phyloP scores from a whole-genome alignment of 2,888 invertebrate species.

The Tolmerus cingulatus region DNA sequence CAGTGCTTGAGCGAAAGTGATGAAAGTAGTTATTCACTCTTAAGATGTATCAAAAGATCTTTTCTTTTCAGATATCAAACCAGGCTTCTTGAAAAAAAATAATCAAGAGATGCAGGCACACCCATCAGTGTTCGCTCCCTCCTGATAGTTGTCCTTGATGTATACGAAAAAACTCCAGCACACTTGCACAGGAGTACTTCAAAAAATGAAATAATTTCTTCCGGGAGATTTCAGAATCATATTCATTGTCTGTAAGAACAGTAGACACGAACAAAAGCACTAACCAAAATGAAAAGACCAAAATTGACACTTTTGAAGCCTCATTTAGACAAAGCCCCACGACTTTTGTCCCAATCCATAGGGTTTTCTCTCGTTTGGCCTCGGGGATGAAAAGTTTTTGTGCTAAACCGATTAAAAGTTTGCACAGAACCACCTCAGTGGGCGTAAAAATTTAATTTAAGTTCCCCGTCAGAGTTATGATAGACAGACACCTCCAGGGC shows the following conservation, averaged over 20 bases:
- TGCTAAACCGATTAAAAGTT: conserved; percentile 14
- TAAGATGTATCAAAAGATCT: background rate
- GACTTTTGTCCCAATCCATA: background rate
- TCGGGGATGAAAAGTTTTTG: conserved; percentile 1
- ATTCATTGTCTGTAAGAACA: background rate
- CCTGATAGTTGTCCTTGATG: background rate
- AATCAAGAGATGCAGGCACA: background rate
- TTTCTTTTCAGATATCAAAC: background rate
- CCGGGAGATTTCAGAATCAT: background rate
- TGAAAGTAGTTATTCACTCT: background rate
- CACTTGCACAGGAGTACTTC: background rate
- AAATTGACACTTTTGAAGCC: conserved; percentile 25
- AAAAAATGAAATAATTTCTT: background rate
- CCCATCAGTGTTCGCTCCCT: background rate
- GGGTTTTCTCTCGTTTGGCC: background rate
- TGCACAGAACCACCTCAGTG: conserved; percentile 5
- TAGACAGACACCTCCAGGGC: background rate
- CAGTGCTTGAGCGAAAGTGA: background rate
- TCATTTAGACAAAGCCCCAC: conserved; percentile 10
- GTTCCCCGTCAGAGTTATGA: background rate
- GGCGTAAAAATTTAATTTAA: conserved; percentile 16
- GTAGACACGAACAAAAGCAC: background rate
- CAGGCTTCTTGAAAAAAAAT: background rate
- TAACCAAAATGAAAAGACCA: background rate
- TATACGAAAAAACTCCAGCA: background rate